Conservation (phyloP, 2,113 vertebrate genomes). For the Vidua macroura region DNA sequence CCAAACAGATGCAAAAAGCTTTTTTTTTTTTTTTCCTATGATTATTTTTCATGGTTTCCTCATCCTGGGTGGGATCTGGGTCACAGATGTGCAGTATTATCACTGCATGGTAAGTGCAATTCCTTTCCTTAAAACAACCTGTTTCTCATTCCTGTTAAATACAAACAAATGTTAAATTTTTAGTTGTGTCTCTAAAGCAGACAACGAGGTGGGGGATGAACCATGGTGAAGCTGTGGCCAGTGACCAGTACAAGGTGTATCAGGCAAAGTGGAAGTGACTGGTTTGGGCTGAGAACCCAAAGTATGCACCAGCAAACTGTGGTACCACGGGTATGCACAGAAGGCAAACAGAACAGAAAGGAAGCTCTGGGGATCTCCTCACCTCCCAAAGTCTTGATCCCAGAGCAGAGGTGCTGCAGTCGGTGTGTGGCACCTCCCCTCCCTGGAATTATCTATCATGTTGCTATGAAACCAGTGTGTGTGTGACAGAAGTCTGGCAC, state of each 20-base stretch:
- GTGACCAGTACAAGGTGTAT: not conserved
- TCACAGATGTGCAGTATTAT: not conserved
- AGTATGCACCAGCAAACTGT: not conserved
- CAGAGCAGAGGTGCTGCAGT: not conserved
- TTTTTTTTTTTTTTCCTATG: not conserved
- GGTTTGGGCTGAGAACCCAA: not conserved
- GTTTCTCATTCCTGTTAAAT: not conserved
- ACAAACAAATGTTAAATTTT: not conserved
- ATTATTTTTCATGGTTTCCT: not conserved
- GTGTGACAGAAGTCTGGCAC: not conserved
- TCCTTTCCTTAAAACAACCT: not conserved
- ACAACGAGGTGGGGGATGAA: not conserved
- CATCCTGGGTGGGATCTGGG: not conserved
- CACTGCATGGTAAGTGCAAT: not conserved
- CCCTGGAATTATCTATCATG: not conserved
- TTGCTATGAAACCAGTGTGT: not conserved
- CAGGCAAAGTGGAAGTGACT: not conserved
- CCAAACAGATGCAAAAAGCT: not conserved
- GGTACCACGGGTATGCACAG: accelerated
- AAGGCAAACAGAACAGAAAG: not conserved
- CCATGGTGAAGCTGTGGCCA: not conserved
- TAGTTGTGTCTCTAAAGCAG: not conserved
- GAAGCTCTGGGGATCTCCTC: not conserved
- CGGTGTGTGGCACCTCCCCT: not conserved
- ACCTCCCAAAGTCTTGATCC: not conserved